Evolutionary conservation across 2,797 vertebrate genomes (phyloP).

Genomic region (Manis pentadactyla): DNA sequence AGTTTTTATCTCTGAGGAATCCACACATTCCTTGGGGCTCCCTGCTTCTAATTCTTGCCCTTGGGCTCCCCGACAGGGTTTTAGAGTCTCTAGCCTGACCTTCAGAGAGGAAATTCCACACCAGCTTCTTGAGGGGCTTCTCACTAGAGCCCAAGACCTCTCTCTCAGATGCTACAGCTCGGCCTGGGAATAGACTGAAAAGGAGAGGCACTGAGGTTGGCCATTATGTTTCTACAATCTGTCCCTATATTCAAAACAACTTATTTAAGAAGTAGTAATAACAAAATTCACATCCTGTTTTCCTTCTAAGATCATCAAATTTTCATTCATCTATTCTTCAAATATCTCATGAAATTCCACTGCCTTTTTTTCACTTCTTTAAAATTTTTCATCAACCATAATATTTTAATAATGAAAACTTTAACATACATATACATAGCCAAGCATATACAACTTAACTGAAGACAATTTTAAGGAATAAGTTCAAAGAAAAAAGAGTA

Average conservation of each 20-base stretch:
- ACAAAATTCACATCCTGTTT: slow-evolving; percentile 6
- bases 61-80: background rate
- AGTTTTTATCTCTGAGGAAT: background rate
- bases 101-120: background rate
- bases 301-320: background rate
- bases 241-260: background rate
- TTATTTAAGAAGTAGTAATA: background rate
- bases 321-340: slow-evolving; percentile 10
- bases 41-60: background rate
- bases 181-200: background rate
- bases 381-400: background rate
- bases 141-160: background rate
- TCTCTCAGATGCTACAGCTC: background rate
- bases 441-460: background rate
- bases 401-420: background rate
- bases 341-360: background rate
- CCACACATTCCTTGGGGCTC: background rate
- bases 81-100: background rate
- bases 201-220: background rate
- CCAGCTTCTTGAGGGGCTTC: background rate
- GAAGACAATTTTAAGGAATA: background rate
- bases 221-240: background rate
- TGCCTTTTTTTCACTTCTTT: background rate
- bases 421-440: background rate
- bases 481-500: background rate